Evolutionary conservation across 1,140 invertebrate species (phyloP).

Genomic region (Pararge aegeria): DNA sequence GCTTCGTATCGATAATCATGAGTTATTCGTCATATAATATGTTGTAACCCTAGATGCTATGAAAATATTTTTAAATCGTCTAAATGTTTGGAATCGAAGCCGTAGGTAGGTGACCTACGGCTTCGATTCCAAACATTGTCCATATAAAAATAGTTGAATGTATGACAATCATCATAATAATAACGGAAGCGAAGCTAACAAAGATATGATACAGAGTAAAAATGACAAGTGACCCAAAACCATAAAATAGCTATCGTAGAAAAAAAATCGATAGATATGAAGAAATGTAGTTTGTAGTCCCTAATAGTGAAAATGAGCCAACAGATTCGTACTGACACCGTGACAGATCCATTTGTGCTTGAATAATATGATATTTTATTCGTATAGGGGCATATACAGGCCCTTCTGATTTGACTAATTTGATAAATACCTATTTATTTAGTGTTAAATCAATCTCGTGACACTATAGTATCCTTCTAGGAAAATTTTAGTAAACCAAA

Average conservation of each 20-base stretch:
- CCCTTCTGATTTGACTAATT: not conserved
- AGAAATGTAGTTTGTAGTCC: conserved; percentile 1
- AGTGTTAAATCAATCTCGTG: no score
- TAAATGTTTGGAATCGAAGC: no score
- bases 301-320: conserved; percentile 39
- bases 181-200: no score
- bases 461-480: no score
- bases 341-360: conserved; percentile 56
- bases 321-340: conserved; percentile 45
- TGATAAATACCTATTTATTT: not conserved
- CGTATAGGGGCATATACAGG: conserved; percentile 1
- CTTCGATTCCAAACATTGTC: no score
- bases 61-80: no score
- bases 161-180: no score
- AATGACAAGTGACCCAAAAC: not conserved
- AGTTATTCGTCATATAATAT: not conserved
- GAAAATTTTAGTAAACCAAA: no score
- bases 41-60: not conserved
- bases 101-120: no score
- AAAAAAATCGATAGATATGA: not conserved
- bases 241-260: no score
- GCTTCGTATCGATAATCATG: not conserved
- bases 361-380: conserved; percentile 15
- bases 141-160: no score
- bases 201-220: no score